phyloP scores from a whole-genome alignment of 2,888 invertebrate species.

The Stegophylla sp. region DNA sequence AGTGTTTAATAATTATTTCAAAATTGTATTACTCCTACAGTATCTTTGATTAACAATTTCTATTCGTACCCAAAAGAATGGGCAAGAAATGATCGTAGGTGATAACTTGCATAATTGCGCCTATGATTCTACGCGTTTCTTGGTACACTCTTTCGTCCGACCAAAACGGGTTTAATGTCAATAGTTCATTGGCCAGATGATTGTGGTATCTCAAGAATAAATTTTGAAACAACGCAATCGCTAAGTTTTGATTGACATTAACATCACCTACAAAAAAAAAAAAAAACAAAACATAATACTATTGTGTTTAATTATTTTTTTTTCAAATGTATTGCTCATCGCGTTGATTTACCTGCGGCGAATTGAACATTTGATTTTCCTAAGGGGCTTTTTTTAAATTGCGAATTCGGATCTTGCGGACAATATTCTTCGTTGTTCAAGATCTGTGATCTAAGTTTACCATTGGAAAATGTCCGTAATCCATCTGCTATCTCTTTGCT shows the following conservation, averaged over 20 bases:
- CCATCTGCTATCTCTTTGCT: slow-evolving; percentile 4
- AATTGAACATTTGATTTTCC: slow-evolving; percentile 40
- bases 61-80: slow-evolving; percentile 63
- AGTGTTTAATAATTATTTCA: too few relatives aligned
- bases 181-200: slow-evolving; percentile 4
- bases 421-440: slow-evolving; percentile 31
- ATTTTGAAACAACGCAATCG: slow-evolving; percentile 42
- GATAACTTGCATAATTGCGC: slow-evolving; percentile 34
- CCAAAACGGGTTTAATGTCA: slow-evolving; percentile 29
- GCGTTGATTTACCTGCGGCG: slow-evolving; percentile 13
- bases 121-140: slow-evolving; percentile 31
- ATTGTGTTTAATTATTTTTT: slow-evolving; percentile 5
- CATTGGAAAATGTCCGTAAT: slow-evolving; percentile 34
- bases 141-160: slow-evolving; percentile 42
- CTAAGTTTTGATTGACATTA: slow-evolving; percentile 49
- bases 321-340: too few relatives aligned
- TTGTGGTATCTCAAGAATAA: slow-evolving; percentile 50
- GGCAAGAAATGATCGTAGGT: slow-evolving; percentile 46
- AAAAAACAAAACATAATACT: background rate
- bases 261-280: slow-evolving; percentile 44
- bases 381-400: slow-evolving; percentile 12
- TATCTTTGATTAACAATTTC: too few relatives aligned
- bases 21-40: too few relatives aligned
- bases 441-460: slow-evolving; percentile 22
- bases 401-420: slow-evolving; percentile 16